Percentiles rank a stretch among this genome's conserved stretches.
Conservation (phyloP, 2,888 invertebrate genomes). For the Drosophila ustulata region DNA sequence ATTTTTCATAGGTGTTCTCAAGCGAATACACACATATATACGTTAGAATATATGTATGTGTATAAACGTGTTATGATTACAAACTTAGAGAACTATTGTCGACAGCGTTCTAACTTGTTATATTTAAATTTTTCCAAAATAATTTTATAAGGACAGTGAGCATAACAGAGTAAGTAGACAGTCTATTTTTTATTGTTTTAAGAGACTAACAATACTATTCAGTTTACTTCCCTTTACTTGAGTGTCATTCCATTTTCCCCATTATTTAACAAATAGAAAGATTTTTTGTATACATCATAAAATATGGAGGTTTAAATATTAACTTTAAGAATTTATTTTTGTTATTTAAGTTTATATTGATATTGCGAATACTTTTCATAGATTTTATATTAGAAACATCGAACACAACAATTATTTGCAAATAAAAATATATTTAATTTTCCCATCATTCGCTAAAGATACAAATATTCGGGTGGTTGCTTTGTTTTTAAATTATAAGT, state of each 20-base stretch:
- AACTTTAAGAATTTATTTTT: background rate
- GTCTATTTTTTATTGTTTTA: too few relatives aligned
- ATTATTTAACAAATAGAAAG: background rate
- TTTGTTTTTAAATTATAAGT: slow-evolving; percentile 65
- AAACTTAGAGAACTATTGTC: too few relatives aligned
- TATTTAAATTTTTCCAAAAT: too few relatives aligned
- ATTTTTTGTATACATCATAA: background rate
- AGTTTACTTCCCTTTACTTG: background rate
- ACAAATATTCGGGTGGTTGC: slow-evolving; percentile 15
- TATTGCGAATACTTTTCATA: background rate
- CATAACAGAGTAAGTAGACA: too few relatives aligned
- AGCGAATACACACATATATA: too few relatives aligned
- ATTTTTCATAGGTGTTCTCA: too few relatives aligned
- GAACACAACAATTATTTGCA: background rate
- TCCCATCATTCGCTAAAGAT: background rate
- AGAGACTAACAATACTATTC: too few relatives aligned
- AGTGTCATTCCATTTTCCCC: background rate
- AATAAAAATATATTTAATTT: background rate
- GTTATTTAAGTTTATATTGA: background rate
- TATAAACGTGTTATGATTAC: too few relatives aligned
- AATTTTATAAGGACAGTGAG: too few relatives aligned
- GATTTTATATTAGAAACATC: background rate
- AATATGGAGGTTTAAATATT: background rate
- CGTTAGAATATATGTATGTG: too few relatives aligned
- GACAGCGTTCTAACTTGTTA: too few relatives aligned